Evolutionary conservation across 2,797 vertebrate genomes (phyloP).

Genomic region (Melanotaenia parkinsoni): DNA sequence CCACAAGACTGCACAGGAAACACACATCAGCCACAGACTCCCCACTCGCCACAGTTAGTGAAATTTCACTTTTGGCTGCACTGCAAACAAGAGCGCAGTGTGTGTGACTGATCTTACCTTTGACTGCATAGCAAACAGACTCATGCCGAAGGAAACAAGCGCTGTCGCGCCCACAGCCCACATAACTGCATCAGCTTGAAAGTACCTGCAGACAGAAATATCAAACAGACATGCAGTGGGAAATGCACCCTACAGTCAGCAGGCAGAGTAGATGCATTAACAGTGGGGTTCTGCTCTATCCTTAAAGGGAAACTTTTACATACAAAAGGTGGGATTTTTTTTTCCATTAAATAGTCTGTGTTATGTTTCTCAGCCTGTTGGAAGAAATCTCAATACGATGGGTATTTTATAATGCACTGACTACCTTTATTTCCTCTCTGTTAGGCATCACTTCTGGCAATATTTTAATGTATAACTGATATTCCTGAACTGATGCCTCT

Average conservation of each 20-base stretch:
- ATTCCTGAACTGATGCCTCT: slow-evolving; percentile 33
- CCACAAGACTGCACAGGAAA: slow-evolving; percentile 48
- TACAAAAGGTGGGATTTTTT: slow-evolving; percentile 20
- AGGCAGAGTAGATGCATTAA: neutral
- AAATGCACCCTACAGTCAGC: neutral
- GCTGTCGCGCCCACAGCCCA: slow-evolving; percentile 84
- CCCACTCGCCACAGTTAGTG: slow-evolving; percentile 36
- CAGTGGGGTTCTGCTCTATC: neutral
- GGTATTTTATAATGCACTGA: slow-evolving; percentile 34
- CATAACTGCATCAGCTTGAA: slow-evolving; percentile 77
- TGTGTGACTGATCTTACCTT: slow-evolving; percentile 79
- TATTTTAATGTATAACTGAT: slow-evolving; percentile 56
- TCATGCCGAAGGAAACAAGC: slow-evolving; percentile 81
- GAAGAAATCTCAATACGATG: slow-evolving; percentile 11
- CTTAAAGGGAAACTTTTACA: slow-evolving; percentile 8
- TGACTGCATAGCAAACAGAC: slow-evolving; percentile 86
- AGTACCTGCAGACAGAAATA: slow-evolving; percentile 77
- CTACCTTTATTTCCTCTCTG: slow-evolving; percentile 29
- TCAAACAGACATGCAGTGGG: slow-evolving; percentile 29
- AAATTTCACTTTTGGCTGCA: slow-evolving; percentile 52
- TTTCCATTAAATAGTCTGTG: slow-evolving; percentile 25
- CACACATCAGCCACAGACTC: slow-evolving; percentile 35
- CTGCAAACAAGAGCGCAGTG: slow-evolving; percentile 43
- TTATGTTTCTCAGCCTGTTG: slow-evolving; percentile 26
- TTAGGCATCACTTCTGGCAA: slow-evolving; percentile 44